Conservation (phyloP, 2,797 vertebrate genomes). For the Pachyuromys duprasi region DNA sequence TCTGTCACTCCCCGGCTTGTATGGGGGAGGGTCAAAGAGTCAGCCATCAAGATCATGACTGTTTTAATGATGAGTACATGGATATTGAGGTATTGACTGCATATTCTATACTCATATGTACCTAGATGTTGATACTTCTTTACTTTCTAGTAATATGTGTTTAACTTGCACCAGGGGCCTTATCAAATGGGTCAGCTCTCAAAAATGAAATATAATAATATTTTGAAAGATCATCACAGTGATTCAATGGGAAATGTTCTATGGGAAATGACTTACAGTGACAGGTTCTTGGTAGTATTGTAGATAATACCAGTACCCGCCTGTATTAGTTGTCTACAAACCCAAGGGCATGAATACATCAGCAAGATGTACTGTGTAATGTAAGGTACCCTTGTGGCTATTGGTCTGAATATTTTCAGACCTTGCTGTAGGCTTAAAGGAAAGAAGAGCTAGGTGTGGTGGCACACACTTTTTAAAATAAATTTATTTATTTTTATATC, state of each 20-base stretch:
- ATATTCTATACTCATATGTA: background rate
- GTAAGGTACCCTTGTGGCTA: background rate
- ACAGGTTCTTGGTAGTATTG: background rate
- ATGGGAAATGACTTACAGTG: background rate
- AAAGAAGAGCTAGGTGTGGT: background rate
- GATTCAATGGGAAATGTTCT: background rate
- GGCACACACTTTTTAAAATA: background rate
- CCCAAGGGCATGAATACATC: background rate
- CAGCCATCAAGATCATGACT: no score
- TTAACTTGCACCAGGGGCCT: background rate
- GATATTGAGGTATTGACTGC: background rate
- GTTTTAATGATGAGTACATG: slow-evolving; percentile 17
- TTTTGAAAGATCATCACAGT: background rate
- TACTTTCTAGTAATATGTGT: background rate
- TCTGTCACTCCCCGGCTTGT: no score
- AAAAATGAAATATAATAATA: background rate
- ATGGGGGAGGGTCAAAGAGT: no score
- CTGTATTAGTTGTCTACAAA: background rate
- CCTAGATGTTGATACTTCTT: background rate
- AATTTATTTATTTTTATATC: no score
- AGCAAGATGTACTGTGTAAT: background rate
- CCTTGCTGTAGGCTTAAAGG: background rate
- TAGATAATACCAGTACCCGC: background rate
- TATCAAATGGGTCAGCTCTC: background rate
- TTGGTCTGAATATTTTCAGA: background rate